phyloP scores from a whole-genome alignment of 2,113 vertebrate genomes.

The Labrus mixtus region DNA sequence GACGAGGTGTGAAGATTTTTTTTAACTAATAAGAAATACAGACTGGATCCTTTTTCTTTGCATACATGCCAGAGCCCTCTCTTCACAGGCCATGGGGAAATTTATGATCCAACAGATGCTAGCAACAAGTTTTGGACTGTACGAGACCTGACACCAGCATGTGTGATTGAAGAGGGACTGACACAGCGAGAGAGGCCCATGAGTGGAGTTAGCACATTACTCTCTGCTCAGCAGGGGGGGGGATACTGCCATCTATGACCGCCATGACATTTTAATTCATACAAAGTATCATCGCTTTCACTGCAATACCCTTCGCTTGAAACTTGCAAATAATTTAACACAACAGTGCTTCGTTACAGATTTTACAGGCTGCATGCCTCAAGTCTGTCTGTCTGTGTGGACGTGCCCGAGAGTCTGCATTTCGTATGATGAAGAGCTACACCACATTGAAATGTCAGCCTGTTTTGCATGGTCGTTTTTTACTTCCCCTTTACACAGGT shows the following conservation, averaged over 20 bases:
- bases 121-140: slow-evolving; percentile 36
- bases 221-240: not conserved
- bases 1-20: not conserved
- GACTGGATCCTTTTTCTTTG: slow-evolving; percentile 1
- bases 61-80: not conserved
- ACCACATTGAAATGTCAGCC: slow-evolving; percentile 61
- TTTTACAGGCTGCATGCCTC: not conserved
- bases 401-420: slow-evolving; percentile 10
- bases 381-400: not conserved
- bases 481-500: slow-evolving; percentile 57
- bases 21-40: slow-evolving; percentile 17
- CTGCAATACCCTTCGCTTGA: not conserved
- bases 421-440: slow-evolving; percentile 27
- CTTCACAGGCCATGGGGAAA: slow-evolving; percentile 28
- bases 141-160: slow-evolving; percentile 68
- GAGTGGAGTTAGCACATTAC: slow-evolving; percentile 18
- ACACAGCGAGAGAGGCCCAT: slow-evolving; percentile 13
- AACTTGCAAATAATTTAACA: not conserved
- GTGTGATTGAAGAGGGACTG: slow-evolving; percentile 37
- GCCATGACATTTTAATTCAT: not conserved
- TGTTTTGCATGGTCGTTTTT: slow-evolving; percentile 61
- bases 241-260: not conserved
- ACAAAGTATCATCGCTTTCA: not conserved
- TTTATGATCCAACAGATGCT: slow-evolving; percentile 71
- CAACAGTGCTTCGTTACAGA: not conserved